Conservation (phyloP, 2,797 vertebrate species). For the Lates japonicus region DNA sequence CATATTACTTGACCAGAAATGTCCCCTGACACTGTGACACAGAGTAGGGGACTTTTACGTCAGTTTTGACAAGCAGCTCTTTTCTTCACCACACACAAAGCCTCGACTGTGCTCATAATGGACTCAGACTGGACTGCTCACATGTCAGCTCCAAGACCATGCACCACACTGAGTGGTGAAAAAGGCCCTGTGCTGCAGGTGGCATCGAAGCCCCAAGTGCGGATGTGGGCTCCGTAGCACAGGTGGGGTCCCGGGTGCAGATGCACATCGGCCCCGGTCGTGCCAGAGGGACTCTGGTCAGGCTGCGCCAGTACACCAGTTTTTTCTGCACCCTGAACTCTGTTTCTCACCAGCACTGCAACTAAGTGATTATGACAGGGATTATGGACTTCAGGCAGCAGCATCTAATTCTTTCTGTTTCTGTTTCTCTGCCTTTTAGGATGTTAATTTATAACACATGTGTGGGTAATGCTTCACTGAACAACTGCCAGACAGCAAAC, state of each 20-base stretch:
- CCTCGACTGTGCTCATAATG: slow-evolving; percentile 75
- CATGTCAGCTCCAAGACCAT: slow-evolving; percentile 69
- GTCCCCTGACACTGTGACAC: slow-evolving; percentile 62
- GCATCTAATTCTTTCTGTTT: slow-evolving; percentile 6
- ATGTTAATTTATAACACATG: slow-evolving; percentile 31
- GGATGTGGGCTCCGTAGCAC: slow-evolving; percentile 21
- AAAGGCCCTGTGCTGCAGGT: slow-evolving; percentile 51
- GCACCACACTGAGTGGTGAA: slow-evolving; percentile 29
- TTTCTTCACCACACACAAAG: slow-evolving; percentile 78
- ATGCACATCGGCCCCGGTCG: slow-evolving; percentile 34
- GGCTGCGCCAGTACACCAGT: slow-evolving; percentile 45
- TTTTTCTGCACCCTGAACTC: slow-evolving; percentile 66
- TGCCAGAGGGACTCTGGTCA: slow-evolving; percentile 59
- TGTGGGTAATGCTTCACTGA: slow-evolving; percentile 17
- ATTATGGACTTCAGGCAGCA: slow-evolving; percentile 34
- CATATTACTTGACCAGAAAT: slow-evolving; percentile 62
- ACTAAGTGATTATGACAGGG: slow-evolving; percentile 40
- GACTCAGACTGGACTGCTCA: slow-evolving; percentile 70
- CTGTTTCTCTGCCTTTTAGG: neutral
- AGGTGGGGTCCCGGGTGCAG: slow-evolving; percentile 66
- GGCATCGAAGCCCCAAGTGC: slow-evolving; percentile 1
- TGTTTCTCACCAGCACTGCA: slow-evolving; percentile 28
- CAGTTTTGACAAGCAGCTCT: slow-evolving; percentile 73
- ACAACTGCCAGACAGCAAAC: neutral
- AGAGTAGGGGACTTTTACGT: slow-evolving; percentile 55